These are phyloP conservation scores for Craseonycteris thonglongyai DNA, from an alignment of 2,113 vertebrate species.

Conservation along the genomic window DNA sequence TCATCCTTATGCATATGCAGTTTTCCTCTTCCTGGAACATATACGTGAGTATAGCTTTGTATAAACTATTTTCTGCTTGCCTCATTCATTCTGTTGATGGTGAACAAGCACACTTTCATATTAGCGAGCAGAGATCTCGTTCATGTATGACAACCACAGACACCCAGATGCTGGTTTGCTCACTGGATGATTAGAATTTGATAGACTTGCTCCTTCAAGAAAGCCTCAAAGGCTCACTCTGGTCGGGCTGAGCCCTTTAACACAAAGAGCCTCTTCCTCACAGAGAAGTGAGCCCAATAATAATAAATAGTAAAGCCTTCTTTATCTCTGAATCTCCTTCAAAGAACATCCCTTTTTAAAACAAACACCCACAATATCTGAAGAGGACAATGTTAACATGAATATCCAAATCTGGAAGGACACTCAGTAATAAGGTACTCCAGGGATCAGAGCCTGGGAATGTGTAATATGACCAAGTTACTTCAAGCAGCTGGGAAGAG, in stretches of 20 bases:
- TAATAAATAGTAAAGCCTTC: background rate
- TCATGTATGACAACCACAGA: background rate
- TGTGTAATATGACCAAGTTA: background rate
- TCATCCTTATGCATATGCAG: fast-evolving
- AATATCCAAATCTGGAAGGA: background rate
- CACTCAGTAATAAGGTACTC: background rate
- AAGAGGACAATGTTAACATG: background rate
- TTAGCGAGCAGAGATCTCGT: background rate
- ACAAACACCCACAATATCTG: background rate
- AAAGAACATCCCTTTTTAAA: conserved; percentile 4
- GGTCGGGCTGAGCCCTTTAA: background rate
- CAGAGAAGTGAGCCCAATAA: background rate
- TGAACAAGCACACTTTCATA: background rate
- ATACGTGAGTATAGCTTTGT: fast-evolving
- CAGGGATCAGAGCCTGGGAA: background rate
- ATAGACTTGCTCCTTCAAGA: background rate
- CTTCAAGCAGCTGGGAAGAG: background rate
- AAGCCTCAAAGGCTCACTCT: background rate
- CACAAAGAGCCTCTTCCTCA: background rate
- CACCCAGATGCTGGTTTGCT: background rate
- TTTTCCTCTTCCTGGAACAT: background rate
- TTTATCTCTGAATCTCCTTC: background rate
- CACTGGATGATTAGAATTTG: background rate
- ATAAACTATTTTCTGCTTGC: background rate
- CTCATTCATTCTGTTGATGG: background rate